A percentile compares a stretch with the other conserved stretches of the same genome.
Evolutionary conservation across 2,888 invertebrate species (phyloP).

Genomic region (Thecocarcelia acutangulata): DNA sequence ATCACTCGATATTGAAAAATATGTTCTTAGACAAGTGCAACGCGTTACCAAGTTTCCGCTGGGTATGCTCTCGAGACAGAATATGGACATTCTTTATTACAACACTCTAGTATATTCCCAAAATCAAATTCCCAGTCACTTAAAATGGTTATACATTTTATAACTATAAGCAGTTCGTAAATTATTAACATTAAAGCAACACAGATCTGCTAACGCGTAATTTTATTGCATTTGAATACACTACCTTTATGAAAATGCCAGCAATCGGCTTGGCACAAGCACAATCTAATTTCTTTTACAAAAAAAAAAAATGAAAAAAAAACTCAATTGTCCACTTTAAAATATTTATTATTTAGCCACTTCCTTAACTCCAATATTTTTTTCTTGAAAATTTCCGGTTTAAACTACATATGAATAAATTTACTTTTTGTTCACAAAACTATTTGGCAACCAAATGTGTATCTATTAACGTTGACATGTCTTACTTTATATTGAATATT

Average conservation of each 20-base stretch:
- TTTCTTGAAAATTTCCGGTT: conserved; percentile 57
- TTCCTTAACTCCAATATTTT: conserved; percentile 57
- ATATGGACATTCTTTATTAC: too few relatives aligned
- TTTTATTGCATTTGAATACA: too few relatives aligned
- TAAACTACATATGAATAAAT: conserved; percentile 27
- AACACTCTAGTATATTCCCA: too few relatives aligned
- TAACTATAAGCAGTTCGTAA: too few relatives aligned
- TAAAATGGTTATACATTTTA: too few relatives aligned
- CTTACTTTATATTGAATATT: background rate
- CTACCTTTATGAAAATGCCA: background rate
- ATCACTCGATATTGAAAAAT: too few relatives aligned
- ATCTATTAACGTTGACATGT: background rate
- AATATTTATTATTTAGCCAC: conserved; percentile 51
- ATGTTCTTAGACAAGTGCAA: too few relatives aligned
- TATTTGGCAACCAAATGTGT: conserved; percentile 29
- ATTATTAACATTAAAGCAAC: too few relatives aligned
- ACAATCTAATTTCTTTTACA: background rate
- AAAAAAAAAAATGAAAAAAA: background rate
- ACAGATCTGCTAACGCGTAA: too few relatives aligned
- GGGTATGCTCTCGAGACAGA: too few relatives aligned
- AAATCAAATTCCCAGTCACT: too few relatives aligned
- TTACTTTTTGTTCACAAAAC: conserved; percentile 21
- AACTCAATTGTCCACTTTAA: conserved; percentile 12
- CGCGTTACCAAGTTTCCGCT: too few relatives aligned
- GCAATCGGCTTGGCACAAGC: conserved; percentile 3